These are phyloP conservation scores for Pammene aurita DNA, from an alignment of 2,888 invertebrate species.

Conservation along the genomic window DNA sequence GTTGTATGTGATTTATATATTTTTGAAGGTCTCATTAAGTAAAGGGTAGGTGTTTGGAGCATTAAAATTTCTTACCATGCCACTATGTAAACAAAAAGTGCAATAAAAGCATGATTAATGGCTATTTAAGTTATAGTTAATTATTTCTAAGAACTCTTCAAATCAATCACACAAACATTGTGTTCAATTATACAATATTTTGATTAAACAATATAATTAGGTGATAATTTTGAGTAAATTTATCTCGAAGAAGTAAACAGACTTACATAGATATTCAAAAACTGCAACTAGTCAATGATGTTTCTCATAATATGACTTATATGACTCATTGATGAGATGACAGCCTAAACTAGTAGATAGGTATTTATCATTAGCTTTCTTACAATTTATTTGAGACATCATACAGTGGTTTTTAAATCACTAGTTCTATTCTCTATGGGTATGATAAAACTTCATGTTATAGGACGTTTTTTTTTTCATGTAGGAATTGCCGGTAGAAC, in stretches of 20 bases:
- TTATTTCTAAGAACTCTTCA: background rate
- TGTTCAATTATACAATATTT: background rate
- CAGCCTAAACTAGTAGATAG: background rate
- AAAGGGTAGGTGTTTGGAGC: slow-evolving; percentile 41
- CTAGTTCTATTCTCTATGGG: no score
- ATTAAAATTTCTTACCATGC: slow-evolving; percentile 20
- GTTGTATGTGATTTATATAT: slow-evolving; percentile 13
- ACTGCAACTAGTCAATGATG: background rate
- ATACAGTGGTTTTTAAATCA: no score
- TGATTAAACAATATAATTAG: background rate
- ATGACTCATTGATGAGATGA: background rate
- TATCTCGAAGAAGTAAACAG: no score
- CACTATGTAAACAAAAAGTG: slow-evolving; percentile 10
- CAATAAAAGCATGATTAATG: background rate
- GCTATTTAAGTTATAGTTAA: background rate
- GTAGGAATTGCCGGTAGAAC: no score
- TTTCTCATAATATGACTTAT: no score
- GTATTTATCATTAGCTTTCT: no score
- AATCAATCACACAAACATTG: background rate
- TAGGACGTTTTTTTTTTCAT: no score
- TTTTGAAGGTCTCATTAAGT: slow-evolving; percentile 27
- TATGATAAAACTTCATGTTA: no score
- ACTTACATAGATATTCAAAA: no score
- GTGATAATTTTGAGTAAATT: no score
- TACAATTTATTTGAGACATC: no score